phyloP scores from a whole-genome alignment of 1,140 invertebrate genomes.

The Amyelois transitella region DNA sequence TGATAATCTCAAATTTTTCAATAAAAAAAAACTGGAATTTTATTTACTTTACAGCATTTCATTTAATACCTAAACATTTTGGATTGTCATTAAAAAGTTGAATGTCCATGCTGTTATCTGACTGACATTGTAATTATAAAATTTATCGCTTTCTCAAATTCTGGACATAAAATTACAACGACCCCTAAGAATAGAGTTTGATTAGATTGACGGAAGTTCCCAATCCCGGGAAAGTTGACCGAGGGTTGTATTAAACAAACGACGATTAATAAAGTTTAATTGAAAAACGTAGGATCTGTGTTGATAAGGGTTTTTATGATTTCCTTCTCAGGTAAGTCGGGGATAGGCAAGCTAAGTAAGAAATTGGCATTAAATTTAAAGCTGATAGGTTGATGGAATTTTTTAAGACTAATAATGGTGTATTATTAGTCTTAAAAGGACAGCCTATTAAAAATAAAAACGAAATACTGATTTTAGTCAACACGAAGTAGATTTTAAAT shows the following conservation, averaged over 20 bases:
- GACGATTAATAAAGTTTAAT: conserved; percentile 37
- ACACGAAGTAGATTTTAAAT: too few relatives aligned
- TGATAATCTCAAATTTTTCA: too few relatives aligned
- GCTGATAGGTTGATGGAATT: not conserved
- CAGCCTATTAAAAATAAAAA: too few relatives aligned
- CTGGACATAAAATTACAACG: not conserved
- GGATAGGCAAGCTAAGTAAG: conserved; percentile 18
- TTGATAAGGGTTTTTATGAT: conserved; percentile 29
- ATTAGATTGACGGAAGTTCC: conserved; percentile 27
- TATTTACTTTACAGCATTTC: too few relatives aligned
- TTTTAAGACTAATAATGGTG: not conserved
- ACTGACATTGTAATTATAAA: not conserved
- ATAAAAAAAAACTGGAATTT: too few relatives aligned
- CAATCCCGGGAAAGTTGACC: conserved; percentile 11
- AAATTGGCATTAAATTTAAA: conserved; percentile 3
- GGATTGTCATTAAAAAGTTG: too few relatives aligned
- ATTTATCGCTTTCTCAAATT: not conserved
- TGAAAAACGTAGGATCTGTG: conserved; percentile 29
- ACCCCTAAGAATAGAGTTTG: conserved; percentile 16
- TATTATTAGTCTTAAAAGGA: too few relatives aligned
- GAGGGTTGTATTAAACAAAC: conserved; percentile 25
- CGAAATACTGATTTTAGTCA: too few relatives aligned
- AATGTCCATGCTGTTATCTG: not conserved
- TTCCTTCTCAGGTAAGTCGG: conserved; percentile 19
- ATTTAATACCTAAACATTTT: not conserved